phyloP scores from a whole-genome alignment of 2,113 vertebrate genomes.

The Hippoglossus stenolepis region DNA sequence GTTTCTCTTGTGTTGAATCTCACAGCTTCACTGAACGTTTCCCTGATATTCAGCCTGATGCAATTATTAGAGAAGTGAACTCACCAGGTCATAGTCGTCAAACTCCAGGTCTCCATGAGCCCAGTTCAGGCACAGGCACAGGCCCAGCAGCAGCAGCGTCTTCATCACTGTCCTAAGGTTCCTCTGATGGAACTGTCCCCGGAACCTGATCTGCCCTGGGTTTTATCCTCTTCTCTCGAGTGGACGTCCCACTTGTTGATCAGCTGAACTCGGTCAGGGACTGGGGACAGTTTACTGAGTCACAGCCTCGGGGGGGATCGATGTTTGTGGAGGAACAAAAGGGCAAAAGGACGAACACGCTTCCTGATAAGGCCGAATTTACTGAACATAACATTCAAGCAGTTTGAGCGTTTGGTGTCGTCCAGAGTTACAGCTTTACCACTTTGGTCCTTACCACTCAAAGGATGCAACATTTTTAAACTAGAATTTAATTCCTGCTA shows the following conservation, averaged over 20 bases:
- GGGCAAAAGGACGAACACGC: conserved; percentile 19
- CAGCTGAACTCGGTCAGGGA: not conserved
- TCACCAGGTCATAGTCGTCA: conserved; percentile 68
- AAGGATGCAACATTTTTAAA: no score
- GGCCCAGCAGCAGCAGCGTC: conserved; percentile 67
- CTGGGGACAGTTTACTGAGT: conserved; percentile 41
- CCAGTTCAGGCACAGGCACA: conserved; percentile 35
- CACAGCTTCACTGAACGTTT: no score
- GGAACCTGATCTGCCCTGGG: accelerated
- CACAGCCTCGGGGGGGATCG: not conserved
- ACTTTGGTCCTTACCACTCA: no score
- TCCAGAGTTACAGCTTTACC: no score
- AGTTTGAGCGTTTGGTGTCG: not conserved
- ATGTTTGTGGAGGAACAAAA: conserved; percentile 19
- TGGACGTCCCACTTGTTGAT: conserved; percentile 28
- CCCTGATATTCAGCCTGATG: no score
- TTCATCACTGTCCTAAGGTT: conserved; percentile 58
- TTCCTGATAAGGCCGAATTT: not conserved
- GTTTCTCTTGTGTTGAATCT: not conserved
- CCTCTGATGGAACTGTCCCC: not conserved
- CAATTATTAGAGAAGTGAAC: not conserved
- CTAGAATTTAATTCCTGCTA: no score
- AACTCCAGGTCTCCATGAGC: conserved; percentile 15
- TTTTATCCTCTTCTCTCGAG: conserved; percentile 46
- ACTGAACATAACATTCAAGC: not conserved